phyloP scores from a whole-genome alignment of 2,888 invertebrate species.

The Exephanes ischioxanthus region DNA sequence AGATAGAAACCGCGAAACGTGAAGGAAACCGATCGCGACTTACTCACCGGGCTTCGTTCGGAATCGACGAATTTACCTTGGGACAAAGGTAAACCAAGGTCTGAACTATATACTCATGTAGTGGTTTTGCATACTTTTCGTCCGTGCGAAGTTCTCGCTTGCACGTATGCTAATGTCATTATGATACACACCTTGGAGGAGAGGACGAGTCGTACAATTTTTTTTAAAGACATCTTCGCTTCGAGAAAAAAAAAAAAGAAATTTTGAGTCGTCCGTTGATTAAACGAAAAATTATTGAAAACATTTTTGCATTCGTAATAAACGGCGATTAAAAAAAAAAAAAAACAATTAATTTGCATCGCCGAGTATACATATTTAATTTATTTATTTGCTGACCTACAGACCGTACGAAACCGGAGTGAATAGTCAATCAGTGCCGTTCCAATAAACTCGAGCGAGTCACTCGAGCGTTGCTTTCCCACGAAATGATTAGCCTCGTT shows the following conservation, averaged over 20 bases:
- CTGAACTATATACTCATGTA: conserved; percentile 38
- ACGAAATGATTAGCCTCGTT: conserved; percentile 65
- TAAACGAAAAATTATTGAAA: neutral
- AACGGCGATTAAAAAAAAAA: neutral
- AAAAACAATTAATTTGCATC: neutral
- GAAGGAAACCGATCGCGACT: conserved; percentile 40
- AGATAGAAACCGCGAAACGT: conserved; percentile 25
- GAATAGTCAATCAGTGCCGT: conserved; percentile 52
- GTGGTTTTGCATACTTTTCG: conserved; percentile 37
- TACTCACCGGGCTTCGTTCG: conserved; percentile 36
- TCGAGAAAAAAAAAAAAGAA: no score
- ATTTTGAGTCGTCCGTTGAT: neutral
- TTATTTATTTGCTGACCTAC: conserved; percentile 9
- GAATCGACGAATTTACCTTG: conserved; percentile 61
- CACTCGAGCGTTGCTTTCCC: conserved; percentile 65
- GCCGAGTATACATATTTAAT: neutral
- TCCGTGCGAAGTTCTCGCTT: conserved; percentile 11
- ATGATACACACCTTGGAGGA: conserved; percentile 47
- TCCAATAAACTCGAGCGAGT: conserved; percentile 49
- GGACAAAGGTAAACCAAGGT: conserved; percentile 58
- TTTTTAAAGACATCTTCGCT: conserved; percentile 15
- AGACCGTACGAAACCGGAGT: conserved; percentile 5
- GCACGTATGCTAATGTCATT: conserved; percentile 57
- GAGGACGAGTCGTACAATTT: conserved; percentile 41
- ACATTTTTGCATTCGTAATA: neutral